Conservation (phyloP, 35 echinoderm and acorn worm species). For the Lytechinus pictus region DNA sequence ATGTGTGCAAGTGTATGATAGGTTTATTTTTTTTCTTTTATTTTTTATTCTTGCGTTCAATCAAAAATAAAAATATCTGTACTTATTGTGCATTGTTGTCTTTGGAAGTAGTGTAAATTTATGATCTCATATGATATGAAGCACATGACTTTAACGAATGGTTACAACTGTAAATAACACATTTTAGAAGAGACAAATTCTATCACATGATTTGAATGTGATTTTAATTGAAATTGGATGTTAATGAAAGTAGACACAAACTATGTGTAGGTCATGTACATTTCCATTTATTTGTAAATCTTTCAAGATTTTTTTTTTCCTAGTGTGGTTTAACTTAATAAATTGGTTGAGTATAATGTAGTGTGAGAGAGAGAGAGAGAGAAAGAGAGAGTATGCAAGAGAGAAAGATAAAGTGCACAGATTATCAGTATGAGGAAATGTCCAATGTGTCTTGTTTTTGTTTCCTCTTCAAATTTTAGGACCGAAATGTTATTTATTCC, state of each 20-base stretch:
- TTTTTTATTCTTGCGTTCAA: background rate
- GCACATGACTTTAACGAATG: background rate
- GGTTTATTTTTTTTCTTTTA: background rate
- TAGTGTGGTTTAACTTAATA: constrained; percentile 27
- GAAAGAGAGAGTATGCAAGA: background rate
- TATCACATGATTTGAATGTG: constrained; percentile 15
- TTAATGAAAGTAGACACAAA: background rate
- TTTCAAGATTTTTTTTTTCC: background rate
- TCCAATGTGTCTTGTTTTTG: background rate
- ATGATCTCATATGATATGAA: background rate
- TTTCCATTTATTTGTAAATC: constrained; percentile 44
- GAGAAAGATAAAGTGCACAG: background rate
- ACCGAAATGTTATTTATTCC: constrained; percentile 41
- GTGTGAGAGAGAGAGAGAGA: background rate
- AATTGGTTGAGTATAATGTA: background rate
- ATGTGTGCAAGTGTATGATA: background rate
- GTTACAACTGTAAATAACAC: constrained; percentile 39
- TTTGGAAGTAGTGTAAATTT: constrained; percentile 37
- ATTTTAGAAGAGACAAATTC: constrained; percentile 40
- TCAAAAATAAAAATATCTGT: background rate
- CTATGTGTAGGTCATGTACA: constrained; percentile 29
- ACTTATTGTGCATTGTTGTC: constrained; percentile 38
- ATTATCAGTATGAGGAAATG: background rate
- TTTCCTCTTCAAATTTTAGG: constrained; percentile 19
- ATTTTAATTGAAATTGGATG: background rate